Evolutionary conservation across 2,797 vertebrate species (phyloP).

Genomic region (Oryzias dopingdopingensis): DNA sequence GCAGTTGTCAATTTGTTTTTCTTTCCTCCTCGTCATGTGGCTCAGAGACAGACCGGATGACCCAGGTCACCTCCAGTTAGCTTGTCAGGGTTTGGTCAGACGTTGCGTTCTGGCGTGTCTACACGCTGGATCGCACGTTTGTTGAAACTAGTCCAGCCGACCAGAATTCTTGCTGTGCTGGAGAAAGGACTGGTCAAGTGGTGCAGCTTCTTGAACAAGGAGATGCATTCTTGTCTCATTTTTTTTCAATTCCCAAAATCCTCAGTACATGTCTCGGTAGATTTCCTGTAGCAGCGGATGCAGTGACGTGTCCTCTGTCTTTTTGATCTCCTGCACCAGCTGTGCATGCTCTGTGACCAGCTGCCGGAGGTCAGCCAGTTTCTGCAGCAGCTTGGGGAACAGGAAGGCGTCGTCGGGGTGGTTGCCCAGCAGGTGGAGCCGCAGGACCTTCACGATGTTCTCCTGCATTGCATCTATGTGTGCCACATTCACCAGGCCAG

Average conservation of each 20-base stretch:
- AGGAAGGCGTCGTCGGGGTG: conserved; percentile 89
- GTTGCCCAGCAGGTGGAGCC: conserved; percentile 89
- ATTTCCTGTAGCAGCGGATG: conserved; percentile 97
- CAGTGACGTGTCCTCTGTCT: conserved; percentile 92
- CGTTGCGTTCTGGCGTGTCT: conserved; percentile 29
- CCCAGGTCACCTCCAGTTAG: conserved; percentile 6
- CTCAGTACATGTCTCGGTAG: conserved; percentile 97
- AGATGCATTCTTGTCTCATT: conserved; percentile 18
- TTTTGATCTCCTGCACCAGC: conserved; percentile 94
- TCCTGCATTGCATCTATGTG: conserved; percentile 95
- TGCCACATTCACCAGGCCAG: conserved; percentile 87
- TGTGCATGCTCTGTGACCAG: conserved; percentile 95
- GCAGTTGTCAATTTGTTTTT: conserved; percentile 23
- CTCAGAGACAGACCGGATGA: conserved; percentile 16
- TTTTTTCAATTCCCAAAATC: conserved; percentile 15
- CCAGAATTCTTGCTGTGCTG: conserved; percentile 27
- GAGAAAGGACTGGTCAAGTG: conserved; percentile 35
- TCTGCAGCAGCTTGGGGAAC: conserved; percentile 95
- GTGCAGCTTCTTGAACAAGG: conserved; percentile 46
- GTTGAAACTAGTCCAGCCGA: conserved; percentile 18
- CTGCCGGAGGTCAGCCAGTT: conserved; percentile 93
- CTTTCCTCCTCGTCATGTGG: conserved; percentile 39
- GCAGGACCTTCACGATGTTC: conserved; percentile 89
- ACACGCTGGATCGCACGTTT: conserved; percentile 10
- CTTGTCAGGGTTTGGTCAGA: conserved; percentile 40